Evolutionary conservation across 1,140 invertebrate genomes (phyloP), one percentile per base, ranked within the genome.

Genomic region (Drosophila micromelanica): DNA sequence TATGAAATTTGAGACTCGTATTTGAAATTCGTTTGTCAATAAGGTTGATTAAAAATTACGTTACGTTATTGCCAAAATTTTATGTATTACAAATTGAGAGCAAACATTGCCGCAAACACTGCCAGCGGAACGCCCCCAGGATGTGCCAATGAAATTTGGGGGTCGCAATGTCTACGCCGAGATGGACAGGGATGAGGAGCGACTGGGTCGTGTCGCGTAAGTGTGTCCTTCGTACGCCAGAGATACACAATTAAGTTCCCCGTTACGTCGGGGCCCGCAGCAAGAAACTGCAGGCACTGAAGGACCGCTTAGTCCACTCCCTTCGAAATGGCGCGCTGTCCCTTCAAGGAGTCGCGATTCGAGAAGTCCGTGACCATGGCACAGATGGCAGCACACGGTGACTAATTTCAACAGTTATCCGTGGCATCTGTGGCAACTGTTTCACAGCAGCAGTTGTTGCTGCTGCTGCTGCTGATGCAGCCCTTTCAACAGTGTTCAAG

Each of bases 281-380:
- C 37, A 54, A 57, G 17, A 75, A 68, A 13, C 12, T 82, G 7
- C 45, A 78, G 7, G 30, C 13, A 8, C 65, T 90, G 48, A 48
- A 76, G 32, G 27, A 38, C 3, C 78, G 87, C 1, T 40, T 90
- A 30, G 40, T 42, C 1, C 62, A 82, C 64, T 81, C 86, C 0
- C 0, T 80, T 59, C n/a, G 86, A 90, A 54, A 63, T 87, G 0
- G 86, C 72, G 0, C 60, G 78, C 12, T 68, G 38, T 5, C 67
- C 78, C 37, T 71, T 90, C 5, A 68, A 70, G 45, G 60, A 67
- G 40, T 35, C 57, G 37, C 72, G 61, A 3, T 73, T 68, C 46
- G 62, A 76, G 23, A 78, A 73, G 48, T 60, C 68, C 35, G 20
- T 75, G 37, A 49, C 12, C 5, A 12, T 78, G 35, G 65, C 81